Base-by-base conservation (phyloP, 2,113 vertebrate species). In the Mesitornis unicolor region DNA sequence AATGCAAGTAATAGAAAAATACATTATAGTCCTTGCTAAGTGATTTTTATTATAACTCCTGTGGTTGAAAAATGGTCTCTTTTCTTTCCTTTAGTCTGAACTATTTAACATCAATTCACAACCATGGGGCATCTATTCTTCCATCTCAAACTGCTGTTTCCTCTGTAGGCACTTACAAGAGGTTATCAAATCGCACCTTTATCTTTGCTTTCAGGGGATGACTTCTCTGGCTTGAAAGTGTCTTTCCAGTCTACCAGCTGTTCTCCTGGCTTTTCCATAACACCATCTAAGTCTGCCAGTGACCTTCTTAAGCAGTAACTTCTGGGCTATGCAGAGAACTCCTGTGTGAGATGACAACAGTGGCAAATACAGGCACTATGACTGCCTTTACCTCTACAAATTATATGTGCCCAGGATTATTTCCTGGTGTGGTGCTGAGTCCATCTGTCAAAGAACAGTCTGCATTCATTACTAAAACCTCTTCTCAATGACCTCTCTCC, bases 261-360 rank as follows among this genome's bases (percentile, higher is more conserved):
- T 56, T 83, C 51, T 43, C 7, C 2, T 28, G 63, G 20, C 8
- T 91, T 60, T 63, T 53, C 38, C 22, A 7, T 29, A 14, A 48
- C 42, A n/a, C n/a, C 25, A 59, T 69, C 35, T 60, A 63, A 28
- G 33, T 45, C 68, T 74, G 9, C 3, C 17, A 15, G 12, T 1
- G 2, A 54, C 19, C 3, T 38, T 6, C n/a, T 47, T 48, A 42
- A 63, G 25, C 0, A 0, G 13, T 40, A 56, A 63, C 10, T 47
- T 83, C n/a, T 64, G 43, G 28, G 15, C 24, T 80, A 14, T 28
- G 35, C 11, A 68, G 38, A 68, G 19, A 68, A 60, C 69, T 91
- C 16, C 7, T 11, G 1, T 25, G 35, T 67, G 13, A 77, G 10
- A 60, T 11, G 16, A 9, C 20, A 76, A 68, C 15, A 50, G 16